phyloP scores from a whole-genome alignment of 1,140 invertebrate genomes.

The Achroia grisella region DNA sequence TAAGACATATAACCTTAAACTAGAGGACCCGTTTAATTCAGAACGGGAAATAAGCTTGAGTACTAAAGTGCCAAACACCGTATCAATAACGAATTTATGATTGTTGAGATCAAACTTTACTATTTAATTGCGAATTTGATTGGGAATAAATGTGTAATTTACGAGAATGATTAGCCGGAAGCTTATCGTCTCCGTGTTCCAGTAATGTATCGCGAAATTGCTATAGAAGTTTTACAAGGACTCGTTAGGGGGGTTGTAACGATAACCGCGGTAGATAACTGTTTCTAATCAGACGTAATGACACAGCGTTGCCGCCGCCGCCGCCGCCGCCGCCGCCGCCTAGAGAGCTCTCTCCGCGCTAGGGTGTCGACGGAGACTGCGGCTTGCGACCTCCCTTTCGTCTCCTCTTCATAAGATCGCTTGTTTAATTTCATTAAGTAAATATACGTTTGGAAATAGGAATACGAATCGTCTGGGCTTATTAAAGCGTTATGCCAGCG shows the following conservation, averaged over 20 bases:
- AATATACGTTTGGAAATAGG: conserved; percentile 7
- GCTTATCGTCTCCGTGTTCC: conserved; percentile 39
- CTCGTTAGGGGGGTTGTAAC: conserved; percentile 53
- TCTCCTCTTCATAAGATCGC: conserved; percentile 14
- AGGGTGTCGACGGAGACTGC: conserved; percentile 2
- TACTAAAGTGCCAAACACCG: no score
- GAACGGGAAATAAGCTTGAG: no score
- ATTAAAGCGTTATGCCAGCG: not conserved
- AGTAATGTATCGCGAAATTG: conserved; percentile 52
- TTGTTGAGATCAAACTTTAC: no score
- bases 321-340: conserved; percentile 2
- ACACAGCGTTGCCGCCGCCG: conserved; percentile 26
- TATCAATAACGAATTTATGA: no score
- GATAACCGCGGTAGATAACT: conserved; percentile 60
- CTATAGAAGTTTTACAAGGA: conserved; percentile 58
- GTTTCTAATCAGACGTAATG: conserved; percentile 64
- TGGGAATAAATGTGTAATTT: conserved; percentile 39
- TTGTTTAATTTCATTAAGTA: conserved; percentile 30
- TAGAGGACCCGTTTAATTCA: no score
- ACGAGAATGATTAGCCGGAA: conserved; percentile 46
- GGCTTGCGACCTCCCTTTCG: conserved; percentile 3
- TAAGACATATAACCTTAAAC: no score
- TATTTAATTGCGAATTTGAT: conserved; percentile 3
- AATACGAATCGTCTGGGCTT: not conserved
- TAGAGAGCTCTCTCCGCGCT: not conserved